A percentile compares a stretch with the other conserved stretches of the same genome.
phyloP scores from a whole-genome alignment of 1,140 invertebrate genomes.

The Euwallacea similis region DNA sequence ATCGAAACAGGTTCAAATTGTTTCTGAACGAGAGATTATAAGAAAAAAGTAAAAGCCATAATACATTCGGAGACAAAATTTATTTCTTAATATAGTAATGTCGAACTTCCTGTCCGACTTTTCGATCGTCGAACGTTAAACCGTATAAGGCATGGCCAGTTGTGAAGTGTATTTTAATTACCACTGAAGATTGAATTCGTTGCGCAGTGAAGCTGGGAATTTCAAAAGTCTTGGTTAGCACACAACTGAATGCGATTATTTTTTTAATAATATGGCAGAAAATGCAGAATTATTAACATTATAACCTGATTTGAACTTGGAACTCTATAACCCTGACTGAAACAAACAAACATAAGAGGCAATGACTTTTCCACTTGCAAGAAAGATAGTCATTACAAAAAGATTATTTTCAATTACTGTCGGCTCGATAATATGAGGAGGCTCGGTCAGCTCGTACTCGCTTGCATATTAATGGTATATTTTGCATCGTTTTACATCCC shows the following conservation, averaged over 20 bases:
- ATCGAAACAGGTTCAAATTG: constrained; percentile 14
- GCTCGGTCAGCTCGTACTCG: constrained; percentile 14
- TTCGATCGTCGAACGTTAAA: not conserved
- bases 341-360: not conserved
- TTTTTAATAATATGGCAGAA: too few relatives aligned
- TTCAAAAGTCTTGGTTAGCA: too few relatives aligned
- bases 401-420: constrained; percentile 29
- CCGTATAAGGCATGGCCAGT: constrained; percentile 12
- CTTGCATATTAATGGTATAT: constrained; percentile 24
- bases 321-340: too few relatives aligned
- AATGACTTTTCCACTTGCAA: constrained; percentile 7
- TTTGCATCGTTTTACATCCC: constrained; percentile 26
- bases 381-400: constrained; percentile 14
- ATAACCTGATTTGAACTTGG: too few relatives aligned
- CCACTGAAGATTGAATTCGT: too few relatives aligned
- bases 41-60: constrained; percentile 35
- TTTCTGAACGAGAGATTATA: not conserved
- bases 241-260: too few relatives aligned
- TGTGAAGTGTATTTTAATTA: constrained; percentile 12
- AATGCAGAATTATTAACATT: too few relatives aligned
- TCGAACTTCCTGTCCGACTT: constrained; percentile 20
- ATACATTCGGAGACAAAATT: not conserved
- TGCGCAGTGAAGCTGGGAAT: too few relatives aligned
- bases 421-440: constrained; percentile 20
- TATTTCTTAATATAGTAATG: constrained; percentile 31